Conservation (phyloP, 2,797 vertebrate species). For the Aratinga solstitialis region DNA sequence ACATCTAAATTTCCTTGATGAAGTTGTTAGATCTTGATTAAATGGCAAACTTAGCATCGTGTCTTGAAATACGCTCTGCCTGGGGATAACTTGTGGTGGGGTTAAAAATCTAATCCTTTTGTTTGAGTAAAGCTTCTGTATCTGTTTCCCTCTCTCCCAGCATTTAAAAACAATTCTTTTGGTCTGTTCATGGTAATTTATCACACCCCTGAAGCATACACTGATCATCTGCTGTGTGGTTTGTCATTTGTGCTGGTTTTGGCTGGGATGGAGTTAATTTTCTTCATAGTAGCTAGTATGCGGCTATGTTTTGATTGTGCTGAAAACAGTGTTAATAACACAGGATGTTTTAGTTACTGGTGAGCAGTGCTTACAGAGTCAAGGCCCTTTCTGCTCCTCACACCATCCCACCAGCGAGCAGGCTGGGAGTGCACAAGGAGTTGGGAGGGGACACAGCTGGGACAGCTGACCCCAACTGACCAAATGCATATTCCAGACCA, state of each 20-base stretch:
- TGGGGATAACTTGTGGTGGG: not conserved
- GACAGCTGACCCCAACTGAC: not conserved
- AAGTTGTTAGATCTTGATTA: not conserved
- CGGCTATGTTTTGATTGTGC: not conserved
- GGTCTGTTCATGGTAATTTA: not conserved
- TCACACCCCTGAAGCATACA: not conserved
- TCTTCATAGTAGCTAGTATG: not conserved
- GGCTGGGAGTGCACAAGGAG: not conserved
- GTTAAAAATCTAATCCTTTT: not conserved
- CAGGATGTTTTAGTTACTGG: not conserved
- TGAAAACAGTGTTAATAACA: not conserved
- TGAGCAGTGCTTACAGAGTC: not conserved
- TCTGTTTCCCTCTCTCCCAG: not conserved
- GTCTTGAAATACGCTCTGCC: not conserved
- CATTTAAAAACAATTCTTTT: not conserved
- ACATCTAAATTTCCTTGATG: not conserved
- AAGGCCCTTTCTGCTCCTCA: not conserved
- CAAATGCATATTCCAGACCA: not conserved
- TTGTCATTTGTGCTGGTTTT: not conserved
- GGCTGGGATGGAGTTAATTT: not conserved
- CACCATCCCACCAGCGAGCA: not conserved
- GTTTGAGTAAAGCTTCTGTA: not conserved
- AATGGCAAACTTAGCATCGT: not conserved
- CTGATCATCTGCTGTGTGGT: not conserved
- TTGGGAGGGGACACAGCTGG: not conserved